Conservation (phyloP, 2,113 vertebrate species). For the Brienomyrus longianalis region DNA sequence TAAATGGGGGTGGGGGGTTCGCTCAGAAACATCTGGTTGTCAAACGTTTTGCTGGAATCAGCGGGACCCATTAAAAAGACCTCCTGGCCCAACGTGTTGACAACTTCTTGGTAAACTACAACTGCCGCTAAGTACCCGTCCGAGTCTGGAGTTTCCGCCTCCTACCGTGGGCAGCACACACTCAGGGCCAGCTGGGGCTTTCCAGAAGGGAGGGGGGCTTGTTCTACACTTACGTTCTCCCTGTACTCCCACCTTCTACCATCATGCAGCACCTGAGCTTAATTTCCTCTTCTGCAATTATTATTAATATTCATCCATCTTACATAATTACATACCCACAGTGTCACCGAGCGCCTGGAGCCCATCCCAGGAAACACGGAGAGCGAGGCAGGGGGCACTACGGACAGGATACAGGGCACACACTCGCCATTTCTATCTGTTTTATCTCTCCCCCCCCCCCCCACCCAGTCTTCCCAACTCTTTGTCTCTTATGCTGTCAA, state of each 20-base stretch:
- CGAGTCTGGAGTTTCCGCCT: background rate
- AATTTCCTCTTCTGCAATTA: background rate
- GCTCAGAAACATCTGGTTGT: slow-evolving; percentile 30
- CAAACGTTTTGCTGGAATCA: slow-evolving; percentile 23
- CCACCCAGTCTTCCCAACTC: background rate
- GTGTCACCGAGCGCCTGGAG: background rate
- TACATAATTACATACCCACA: background rate
- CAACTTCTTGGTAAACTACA: background rate
- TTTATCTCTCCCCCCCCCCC: background rate
- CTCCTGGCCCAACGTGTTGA: background rate
- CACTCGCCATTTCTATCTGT: background rate
- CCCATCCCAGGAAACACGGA: background rate
- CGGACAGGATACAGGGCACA: background rate
- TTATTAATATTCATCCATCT: background rate
- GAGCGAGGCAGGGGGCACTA: background rate
- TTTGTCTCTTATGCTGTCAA: slow-evolving; percentile 17
- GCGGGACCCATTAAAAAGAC: background rate
- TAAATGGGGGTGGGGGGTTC: background rate
- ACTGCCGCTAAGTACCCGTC: background rate
- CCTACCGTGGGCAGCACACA: background rate
- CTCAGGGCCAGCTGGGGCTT: background rate
- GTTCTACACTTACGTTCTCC: background rate
- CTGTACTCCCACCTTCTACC: background rate
- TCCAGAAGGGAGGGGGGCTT: background rate
- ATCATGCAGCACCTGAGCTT: background rate